phyloP scores from a whole-genome alignment of 2,113 vertebrate genomes.

The Hyaena hyaena region DNA sequence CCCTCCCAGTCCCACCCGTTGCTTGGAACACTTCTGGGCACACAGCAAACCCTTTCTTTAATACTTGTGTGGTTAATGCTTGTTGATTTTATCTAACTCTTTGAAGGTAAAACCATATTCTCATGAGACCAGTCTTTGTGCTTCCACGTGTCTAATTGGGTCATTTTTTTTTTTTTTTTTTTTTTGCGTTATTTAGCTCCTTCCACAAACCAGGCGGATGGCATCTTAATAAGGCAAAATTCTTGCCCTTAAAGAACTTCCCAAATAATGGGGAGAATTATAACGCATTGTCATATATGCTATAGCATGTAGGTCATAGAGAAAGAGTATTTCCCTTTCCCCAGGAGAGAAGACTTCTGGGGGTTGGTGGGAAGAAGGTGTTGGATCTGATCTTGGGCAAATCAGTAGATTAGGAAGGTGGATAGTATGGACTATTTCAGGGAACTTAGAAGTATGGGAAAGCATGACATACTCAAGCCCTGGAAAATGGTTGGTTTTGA shows the following conservation, averaged over 20 bases:
- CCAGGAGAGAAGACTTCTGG: neutral
- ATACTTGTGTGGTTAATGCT: rapidly evolving
- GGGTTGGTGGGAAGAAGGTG: neutral
- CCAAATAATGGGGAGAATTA: neutral
- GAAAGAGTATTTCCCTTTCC: neutral
- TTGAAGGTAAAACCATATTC: neutral
- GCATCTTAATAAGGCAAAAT: neutral
- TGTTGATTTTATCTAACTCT: neutral
- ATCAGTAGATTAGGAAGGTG: neutral
- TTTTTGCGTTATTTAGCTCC: neutral
- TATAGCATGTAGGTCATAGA: neutral
- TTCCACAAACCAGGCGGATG: neutral
- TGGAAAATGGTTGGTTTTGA: neutral
- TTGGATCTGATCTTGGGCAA: constrained; percentile 5
- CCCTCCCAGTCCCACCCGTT: neutral
- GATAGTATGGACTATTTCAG: neutral
- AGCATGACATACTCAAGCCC: neutral
- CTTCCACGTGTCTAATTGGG: neutral
- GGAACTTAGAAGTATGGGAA: neutral
- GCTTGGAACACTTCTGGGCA: neutral
- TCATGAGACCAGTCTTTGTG: neutral
- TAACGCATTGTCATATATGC: neutral
- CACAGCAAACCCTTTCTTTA: neutral
- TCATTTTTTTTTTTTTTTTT: neutral
- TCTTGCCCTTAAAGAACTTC: neutral